Evolutionary conservation across 2,888 invertebrate species (phyloP).

Genomic region (Eristalinus aeneus): DNA sequence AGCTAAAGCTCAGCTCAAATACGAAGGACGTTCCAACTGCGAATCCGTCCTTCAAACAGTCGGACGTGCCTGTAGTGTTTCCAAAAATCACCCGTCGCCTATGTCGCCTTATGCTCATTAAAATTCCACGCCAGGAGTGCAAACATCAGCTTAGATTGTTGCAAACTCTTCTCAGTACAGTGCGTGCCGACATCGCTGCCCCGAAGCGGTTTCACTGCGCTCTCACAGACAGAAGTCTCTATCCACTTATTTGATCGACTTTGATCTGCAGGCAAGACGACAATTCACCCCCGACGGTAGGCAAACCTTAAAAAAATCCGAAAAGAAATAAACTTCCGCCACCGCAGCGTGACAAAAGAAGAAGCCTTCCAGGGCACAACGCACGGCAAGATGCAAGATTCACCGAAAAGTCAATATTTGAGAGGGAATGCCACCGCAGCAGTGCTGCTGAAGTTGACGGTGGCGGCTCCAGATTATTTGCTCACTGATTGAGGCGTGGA

Average conservation of each 20-base stretch:
- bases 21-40: not conserved
- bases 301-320: not conserved
- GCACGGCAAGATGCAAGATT: conserved; percentile 38
- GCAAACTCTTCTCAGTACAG: conserved; percentile 9
- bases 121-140: conserved; percentile 41
- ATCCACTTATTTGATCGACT: conserved; percentile 59
- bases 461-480: conserved; percentile 59
- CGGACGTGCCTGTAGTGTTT: not conserved
- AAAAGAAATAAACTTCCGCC: not conserved
- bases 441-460: conserved; percentile 16
- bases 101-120: conserved; percentile 49
- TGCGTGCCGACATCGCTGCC: conserved; percentile 17
- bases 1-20: not conserved
- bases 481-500: conserved; percentile 54
- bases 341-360: not conserved
- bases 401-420: conserved; percentile 69
- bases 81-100: not conserved
- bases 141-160: conserved; percentile 45
- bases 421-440: conserved; percentile 18
- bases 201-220: conserved; percentile 37
- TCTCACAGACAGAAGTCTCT: conserved; percentile 40
- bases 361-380: not conserved
- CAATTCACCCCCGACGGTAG: too few species aligned
- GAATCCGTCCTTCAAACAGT: not conserved
- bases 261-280: conserved; percentile 53